Base-by-base conservation (phyloP, 1,140 invertebrate genomes). In the Tetranychus cinnabarinus region DNA sequence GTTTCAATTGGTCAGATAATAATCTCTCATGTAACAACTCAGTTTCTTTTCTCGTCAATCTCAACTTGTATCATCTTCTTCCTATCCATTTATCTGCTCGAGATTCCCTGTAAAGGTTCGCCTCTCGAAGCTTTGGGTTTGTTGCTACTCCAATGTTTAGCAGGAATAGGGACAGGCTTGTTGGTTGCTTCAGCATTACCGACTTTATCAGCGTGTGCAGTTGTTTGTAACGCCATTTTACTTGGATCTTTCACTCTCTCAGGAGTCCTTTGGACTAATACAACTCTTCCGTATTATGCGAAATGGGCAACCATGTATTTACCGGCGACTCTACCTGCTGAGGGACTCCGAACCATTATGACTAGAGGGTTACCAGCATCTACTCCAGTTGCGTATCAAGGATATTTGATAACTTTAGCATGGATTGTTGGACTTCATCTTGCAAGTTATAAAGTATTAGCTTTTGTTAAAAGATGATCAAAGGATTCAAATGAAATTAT, bases 281-380 rank as follows among this genome's bases (percentile, higher is more conserved):
- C 92, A 77, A 81, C 88, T 39, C 93, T 95, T 85, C 89, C 89
- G 1, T 78, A 78, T 55, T 77, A 84, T 56, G 73, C 95, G 3
- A 78, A 82, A 64, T 84, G 85, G 68, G 78, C 93, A 37, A 84
- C 86, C 2, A 80, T 84, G 54, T 81, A 83, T 66, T 77, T 95
- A 50, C 91, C 91, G 0, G 74, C 92, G 48, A 96, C 90, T 1
- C 78, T 90, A 68, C 86, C 88, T 5, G 89, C 88, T 31, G 86
- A 89, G 46, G 83, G 87, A 0, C 76, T 95, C 61, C 77, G 91
- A 59, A 84, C 84, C 23, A 85, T 95, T 13, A 35, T 56, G 55
- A 37, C 36, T 10, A 35, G 55, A 35, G 55, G 55, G 5, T 15
- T 56, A 35, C 5, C 55, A n/a, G 36, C 36, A 35, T 36, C 55